Evolutionary conservation across 2,113 vertebrate genomes (phyloP).

Genomic region (Eptatretus burgeri): DNA sequence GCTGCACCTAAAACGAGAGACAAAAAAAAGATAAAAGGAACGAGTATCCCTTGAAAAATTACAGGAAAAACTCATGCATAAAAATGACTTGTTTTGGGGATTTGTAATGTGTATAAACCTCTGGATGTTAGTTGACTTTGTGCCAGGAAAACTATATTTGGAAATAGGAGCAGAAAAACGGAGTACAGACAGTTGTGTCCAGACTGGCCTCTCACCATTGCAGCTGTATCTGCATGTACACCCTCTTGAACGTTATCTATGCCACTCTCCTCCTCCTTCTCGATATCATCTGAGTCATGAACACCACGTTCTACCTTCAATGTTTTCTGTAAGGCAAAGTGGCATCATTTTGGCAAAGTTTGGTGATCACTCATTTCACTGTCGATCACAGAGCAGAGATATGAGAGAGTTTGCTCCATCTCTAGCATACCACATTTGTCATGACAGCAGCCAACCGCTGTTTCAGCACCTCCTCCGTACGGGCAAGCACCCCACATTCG

Average conservation of each 20-base stretch:
- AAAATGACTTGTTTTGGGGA: no score
- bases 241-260: constrained; percentile 67
- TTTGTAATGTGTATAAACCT: no score
- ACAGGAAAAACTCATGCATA: no score
- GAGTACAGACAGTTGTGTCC: not conserved
- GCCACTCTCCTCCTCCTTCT: constrained; percentile 81
- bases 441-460: constrained; percentile 25
- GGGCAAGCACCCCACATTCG: constrained; percentile 57
- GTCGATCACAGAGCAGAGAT: constrained; percentile 9
- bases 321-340: constrained; percentile 28
- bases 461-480: constrained; percentile 55
- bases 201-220: constrained; percentile 34
- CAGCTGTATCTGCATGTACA: constrained; percentile 65
- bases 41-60: no score
- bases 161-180: no score
- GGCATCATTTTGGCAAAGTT: constrained; percentile 1
- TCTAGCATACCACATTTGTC: constrained; percentile 10
- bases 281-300: constrained; percentile 60
- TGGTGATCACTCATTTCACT: constrained; percentile 10
- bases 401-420: constrained; percentile 8
- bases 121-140: no score
- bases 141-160: no score
- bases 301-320: constrained; percentile 59
- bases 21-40: not conserved
- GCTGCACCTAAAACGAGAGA: constrained; percentile 36